Evolutionary conservation across 30 jellyfish, hydroid and myxozoan species (phyloP).

Genomic region (Pelagia noctiluca): DNA sequence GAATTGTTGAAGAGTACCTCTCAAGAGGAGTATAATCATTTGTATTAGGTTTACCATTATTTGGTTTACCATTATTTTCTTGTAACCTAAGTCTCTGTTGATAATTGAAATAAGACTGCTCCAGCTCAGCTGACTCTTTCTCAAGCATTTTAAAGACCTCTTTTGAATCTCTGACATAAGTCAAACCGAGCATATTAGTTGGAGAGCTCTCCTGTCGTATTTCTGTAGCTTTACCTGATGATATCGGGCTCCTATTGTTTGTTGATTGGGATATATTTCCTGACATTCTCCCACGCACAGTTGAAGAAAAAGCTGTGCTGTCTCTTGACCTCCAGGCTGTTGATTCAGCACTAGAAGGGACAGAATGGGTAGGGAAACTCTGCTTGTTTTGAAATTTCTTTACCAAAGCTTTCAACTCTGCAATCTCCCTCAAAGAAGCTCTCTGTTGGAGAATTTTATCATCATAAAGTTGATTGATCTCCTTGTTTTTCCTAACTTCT

Average conservation of each 20-base stretch:
- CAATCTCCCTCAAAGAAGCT: slow-evolving; percentile 41
- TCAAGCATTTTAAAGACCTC: slow-evolving; percentile 38
- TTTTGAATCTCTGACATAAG: background rate
- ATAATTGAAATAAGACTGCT: slow-evolving; percentile 34
- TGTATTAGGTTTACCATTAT: slow-evolving; percentile 39
- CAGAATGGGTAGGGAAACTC: background rate
- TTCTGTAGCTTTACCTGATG: background rate
- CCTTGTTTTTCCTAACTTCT: slow-evolving; percentile 26
- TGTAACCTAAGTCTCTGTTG: slow-evolving; percentile 6
- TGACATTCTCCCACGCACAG: background rate
- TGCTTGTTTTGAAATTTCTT: background rate
- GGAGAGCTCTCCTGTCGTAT: background rate
- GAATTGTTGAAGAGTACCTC: slow-evolving; percentile 21
- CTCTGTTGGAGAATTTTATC: slow-evolving; percentile 39
- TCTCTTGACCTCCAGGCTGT: background rate
- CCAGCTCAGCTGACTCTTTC: slow-evolving; percentile 51
- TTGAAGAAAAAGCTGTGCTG: background rate
- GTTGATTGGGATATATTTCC: background rate
- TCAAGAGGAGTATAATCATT: slow-evolving; percentile 40
- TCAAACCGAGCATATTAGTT: background rate
- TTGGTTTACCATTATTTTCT: slow-evolving; percentile 20
- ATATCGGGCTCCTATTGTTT: background rate
- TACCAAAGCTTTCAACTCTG: slow-evolving; percentile 1
- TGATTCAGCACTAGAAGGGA: background rate
- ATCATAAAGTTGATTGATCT: slow-evolving; percentile 37